Evolutionary conservation across 2,113 vertebrate genomes (phyloP), one percentile per base, ranked within the genome.

Genomic region (Dryoscopus gambensis): DNA sequence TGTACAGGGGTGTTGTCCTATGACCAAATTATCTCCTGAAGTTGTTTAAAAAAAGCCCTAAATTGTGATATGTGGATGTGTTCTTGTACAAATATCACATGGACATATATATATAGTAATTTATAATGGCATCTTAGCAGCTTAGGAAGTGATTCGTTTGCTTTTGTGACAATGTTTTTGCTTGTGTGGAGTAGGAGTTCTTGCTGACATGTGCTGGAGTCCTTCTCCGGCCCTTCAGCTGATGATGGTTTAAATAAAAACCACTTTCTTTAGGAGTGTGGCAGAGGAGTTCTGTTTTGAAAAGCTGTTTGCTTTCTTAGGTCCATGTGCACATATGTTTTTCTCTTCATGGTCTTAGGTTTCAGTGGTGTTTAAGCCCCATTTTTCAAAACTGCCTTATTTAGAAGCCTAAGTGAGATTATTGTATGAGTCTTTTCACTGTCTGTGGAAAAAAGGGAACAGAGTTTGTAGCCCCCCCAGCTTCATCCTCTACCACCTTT

Each of bases 271-370:
- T 46, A 74, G 50, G 50, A 92, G 59, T 33, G 21, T 57, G 55
- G 74, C 46, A 73, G 87, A 86, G 68, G 84, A 67, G 79, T 30
- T 33, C 13, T 81, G 55, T 87, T 89, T 89, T 94, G 93, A 75
- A 85, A 85, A 82, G 70, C 81, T 76, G 39, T 82, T 95, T 93
- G 40, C 78, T 90, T 91, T 85, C 84, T 37, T 49, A 73, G 90
- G 59, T 90, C 62, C 44, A 20, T 22, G 49, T 89, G 92, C 78
- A 89, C 82, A 56, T 91, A 25, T 84, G 82, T 81, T 95, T 93
- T 95, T 75, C 87, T 91, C 70, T 52, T 94, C 37, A 87, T 9
- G 28, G 14, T 87, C 87, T 95, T 75, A 18, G 33, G 57, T 91
- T 94, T 94, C 94, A 85, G 35, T 52, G 44, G 33, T 53, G 52